phyloP scores from a whole-genome alignment of 2,797 vertebrate species.

The Calcarius lapponicus region DNA sequence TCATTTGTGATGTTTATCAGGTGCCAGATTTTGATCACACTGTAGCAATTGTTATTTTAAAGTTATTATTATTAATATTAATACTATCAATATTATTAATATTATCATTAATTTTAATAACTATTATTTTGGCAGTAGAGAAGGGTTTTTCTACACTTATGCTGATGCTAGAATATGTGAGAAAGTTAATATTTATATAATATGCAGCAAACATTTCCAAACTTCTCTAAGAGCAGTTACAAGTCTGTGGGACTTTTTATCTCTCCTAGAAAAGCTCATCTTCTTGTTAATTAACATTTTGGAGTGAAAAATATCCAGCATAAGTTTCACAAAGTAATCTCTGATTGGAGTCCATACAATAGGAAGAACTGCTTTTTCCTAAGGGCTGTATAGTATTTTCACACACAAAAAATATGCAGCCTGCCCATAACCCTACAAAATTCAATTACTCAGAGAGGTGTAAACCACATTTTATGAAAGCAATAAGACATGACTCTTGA shows the following conservation, averaged over 20 bases:
- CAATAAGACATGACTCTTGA: constrained; percentile 49
- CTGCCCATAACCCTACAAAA: constrained; percentile 39
- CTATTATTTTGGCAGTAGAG: neutral
- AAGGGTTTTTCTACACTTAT: neutral
- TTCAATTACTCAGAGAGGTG: constrained; percentile 59
- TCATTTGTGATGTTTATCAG: neutral
- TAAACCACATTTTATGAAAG: constrained; percentile 62
- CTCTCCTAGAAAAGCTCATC: neutral
- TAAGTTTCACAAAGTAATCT: constrained; percentile 22
- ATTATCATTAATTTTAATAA: neutral
- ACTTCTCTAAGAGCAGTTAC: neutral
- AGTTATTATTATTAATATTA: no score
- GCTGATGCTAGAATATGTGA: neutral
- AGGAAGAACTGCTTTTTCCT: neutral
- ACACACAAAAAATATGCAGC: constrained; percentile 2
- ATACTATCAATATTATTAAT: neutral
- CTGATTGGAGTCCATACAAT: neutral
- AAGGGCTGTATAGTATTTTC: neutral
- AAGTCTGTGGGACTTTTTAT: neutral
- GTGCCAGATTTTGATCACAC: neutral
- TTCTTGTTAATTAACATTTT: constrained; percentile 40
- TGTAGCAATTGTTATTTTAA: neutral
- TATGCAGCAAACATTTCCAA: neutral
- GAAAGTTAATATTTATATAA: neutral
- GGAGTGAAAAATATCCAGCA: constrained; percentile 16